Evolutionary conservation across 1,140 invertebrate species (phyloP).

Genomic region (Drosophila equinoxialis): DNA sequence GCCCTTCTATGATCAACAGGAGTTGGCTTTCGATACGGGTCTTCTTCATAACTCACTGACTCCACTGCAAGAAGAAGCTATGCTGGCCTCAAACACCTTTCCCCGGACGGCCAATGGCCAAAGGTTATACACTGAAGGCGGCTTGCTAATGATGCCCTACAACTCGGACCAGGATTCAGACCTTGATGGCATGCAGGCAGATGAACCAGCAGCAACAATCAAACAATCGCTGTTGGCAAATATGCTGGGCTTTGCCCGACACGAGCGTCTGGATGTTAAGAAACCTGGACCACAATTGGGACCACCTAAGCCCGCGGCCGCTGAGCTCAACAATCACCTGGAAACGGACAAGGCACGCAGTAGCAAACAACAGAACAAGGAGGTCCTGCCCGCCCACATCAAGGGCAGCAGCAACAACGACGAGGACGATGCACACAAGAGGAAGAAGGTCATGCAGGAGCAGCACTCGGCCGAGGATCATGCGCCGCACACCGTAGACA

Average conservation of each 20-base stretch:
- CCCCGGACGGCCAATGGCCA: constrained; percentile 50
- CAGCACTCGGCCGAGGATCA: constrained; percentile 82
- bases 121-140: constrained; percentile 87
- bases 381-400: constrained; percentile 77
- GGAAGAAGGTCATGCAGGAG: constrained; percentile 74
- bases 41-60: constrained; percentile 72
- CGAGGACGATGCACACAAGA: constrained; percentile 70
- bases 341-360: constrained; percentile 51
- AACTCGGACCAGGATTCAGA: constrained; percentile 34
- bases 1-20: constrained; percentile 43
- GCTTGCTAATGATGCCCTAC: constrained; percentile 84
- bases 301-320: constrained; percentile 84
- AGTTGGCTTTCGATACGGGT: constrained; percentile 62
- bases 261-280: constrained; percentile 95
- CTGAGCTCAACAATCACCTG: constrained; percentile 58
- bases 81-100: constrained; percentile 73
- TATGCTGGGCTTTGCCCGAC: constrained; percentile 90
- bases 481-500: constrained; percentile 82
- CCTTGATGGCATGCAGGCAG: constrained; percentile 53
- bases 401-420: constrained; percentile 57
- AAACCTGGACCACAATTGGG: constrained; percentile 93
- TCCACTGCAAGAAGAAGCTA: constrained; percentile 76
- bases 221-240: constrained; percentile 71
- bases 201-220: constrained; percentile 76
- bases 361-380: constrained; percentile 58